Conservation (phyloP, 2,888 invertebrate species). For the Orthosia cruda region DNA sequence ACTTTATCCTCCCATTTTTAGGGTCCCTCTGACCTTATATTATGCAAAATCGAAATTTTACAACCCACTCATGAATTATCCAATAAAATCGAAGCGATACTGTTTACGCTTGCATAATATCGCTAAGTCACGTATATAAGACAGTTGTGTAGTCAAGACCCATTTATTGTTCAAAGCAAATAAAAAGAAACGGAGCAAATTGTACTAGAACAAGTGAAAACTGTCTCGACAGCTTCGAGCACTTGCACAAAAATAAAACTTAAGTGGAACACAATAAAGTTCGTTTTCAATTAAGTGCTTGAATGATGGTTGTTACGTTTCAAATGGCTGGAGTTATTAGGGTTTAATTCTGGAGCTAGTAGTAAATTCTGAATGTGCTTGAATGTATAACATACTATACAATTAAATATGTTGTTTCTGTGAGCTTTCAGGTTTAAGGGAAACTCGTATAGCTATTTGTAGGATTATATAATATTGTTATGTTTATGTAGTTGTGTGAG, state of each 20-base stretch:
- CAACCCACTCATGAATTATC: slow-evolving; percentile 80
- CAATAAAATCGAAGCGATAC: slow-evolving; percentile 81
- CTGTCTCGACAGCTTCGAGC: slow-evolving; percentile 63
- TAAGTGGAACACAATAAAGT: slow-evolving; percentile 61
- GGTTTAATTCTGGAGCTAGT: slow-evolving; percentile 85
- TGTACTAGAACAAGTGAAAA: slow-evolving; percentile 71
- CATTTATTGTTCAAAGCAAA: slow-evolving; percentile 88
- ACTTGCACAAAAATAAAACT: slow-evolving; percentile 59
- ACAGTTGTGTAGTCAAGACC: slow-evolving; percentile 82
- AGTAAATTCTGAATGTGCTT: slow-evolving; percentile 85
- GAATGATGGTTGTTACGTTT: slow-evolving; percentile 66
- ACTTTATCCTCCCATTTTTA: slow-evolving; percentile 70
- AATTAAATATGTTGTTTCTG: slow-evolving; percentile 79
- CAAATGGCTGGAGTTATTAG: slow-evolving; percentile 74
- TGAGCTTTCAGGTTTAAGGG: slow-evolving; percentile 71
- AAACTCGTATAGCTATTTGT: slow-evolving; percentile 55
- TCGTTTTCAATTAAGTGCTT: slow-evolving; percentile 59
- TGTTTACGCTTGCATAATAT: slow-evolving; percentile 82
- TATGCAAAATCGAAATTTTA: slow-evolving; percentile 77
- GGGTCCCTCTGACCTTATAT: slow-evolving; percentile 73
- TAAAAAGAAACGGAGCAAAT: slow-evolving; percentile 85
- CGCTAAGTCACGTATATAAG: slow-evolving; percentile 81
- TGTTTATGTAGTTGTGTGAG: slow-evolving; percentile 29
- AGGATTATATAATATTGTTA: slow-evolving; percentile 48
- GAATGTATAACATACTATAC: slow-evolving; percentile 79